Conservation (phyloP, 2,888 invertebrate species). For the Protophormia terraenovae region DNA sequence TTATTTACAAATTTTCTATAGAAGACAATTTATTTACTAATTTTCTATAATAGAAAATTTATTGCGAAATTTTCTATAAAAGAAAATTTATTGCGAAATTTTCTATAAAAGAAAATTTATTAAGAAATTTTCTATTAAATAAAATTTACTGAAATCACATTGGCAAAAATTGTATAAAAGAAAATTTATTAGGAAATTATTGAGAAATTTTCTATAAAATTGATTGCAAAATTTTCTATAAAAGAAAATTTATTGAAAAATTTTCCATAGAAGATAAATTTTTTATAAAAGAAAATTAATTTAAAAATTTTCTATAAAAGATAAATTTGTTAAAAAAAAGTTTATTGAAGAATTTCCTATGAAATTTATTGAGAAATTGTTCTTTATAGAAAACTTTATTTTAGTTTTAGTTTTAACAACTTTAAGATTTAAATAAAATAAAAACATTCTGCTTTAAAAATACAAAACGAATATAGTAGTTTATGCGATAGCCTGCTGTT, state of each 20-base stretch:
- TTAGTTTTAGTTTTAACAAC: neutral
- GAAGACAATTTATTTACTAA: neutral
- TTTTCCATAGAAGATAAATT: neutral
- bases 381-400: no score
- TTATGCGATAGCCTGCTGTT: conserved; percentile 1
- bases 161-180: neutral
- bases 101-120: neutral
- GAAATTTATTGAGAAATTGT: no score
- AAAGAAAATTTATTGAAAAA: neutral
- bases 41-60: neutral
- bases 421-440: neutral
- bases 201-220: neutral
- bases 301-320: no score
- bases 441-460: neutral
- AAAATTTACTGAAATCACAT: no score
- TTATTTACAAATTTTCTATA: neutral
- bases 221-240: neutral
- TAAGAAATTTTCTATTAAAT: neutral
- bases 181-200: neutral
- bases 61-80: neutral
- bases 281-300: neutral
- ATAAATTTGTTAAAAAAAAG: no score
- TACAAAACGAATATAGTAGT: neutral
- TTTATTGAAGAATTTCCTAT: no score
- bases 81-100: neutral